Conservation (phyloP, 2,113 vertebrate species). For the Actenoides lindsayi region DNA sequence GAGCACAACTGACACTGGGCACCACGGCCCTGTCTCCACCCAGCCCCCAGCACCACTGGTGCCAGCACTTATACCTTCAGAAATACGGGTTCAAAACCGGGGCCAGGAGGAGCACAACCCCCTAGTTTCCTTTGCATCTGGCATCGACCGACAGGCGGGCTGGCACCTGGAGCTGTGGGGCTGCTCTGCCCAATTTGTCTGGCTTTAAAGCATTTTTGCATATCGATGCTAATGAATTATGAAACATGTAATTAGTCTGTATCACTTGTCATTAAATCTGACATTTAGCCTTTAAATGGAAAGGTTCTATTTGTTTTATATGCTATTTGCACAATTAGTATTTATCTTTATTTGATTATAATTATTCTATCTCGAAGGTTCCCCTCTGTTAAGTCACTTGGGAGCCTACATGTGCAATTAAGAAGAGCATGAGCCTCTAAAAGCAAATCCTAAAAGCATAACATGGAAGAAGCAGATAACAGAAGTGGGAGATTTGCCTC, state of each 20-base stretch:
- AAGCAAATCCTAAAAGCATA: background rate
- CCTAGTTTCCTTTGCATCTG: fast-evolving
- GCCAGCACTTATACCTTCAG: background rate
- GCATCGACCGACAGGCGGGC: fast-evolving
- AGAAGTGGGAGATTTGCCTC: background rate
- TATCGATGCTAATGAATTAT: slow-evolving; percentile 21
- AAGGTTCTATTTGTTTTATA: background rate
- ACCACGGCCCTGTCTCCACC: fast-evolving
- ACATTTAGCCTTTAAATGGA: background rate
- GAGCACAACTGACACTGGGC: no score
- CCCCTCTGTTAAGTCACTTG: background rate
- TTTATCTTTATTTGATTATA: background rate
- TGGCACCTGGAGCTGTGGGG: background rate
- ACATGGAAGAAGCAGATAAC: fast-evolving
- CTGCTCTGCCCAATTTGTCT: background rate
- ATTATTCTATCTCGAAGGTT: background rate
- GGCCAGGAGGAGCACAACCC: background rate
- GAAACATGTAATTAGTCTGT: slow-evolving; percentile 17
- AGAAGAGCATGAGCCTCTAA: background rate
- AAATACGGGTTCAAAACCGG: fast-evolving
- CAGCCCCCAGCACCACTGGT: background rate
- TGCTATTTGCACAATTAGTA: background rate
- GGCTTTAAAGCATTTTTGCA: background rate
- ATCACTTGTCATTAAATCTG: background rate
- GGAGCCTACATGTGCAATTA: background rate